Evolutionary conservation across 2,113 vertebrate species (phyloP), one percentile per base, ranked within the genome.

Genomic region (Tursiops truncatus): DNA sequence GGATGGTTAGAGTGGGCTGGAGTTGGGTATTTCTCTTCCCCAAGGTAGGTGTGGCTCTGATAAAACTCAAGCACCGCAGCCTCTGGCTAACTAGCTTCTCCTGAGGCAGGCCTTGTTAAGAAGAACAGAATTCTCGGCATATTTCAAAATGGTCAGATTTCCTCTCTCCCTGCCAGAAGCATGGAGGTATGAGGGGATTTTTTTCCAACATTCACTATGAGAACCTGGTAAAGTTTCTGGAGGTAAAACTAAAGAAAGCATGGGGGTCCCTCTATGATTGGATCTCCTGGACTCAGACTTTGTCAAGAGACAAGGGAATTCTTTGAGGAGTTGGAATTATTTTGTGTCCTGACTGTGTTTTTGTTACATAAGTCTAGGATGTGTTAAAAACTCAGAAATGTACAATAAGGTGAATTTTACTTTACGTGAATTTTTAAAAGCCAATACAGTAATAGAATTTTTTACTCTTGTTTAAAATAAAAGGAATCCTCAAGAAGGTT

Each of bases 401-500:
- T 77, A 63, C 15, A 92, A 79, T 67, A 44, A 77, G 6, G 31
- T 70, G n/a, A n/a, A 83, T 95, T 36, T 82, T 38, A 70, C 20
- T 60, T 76, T 68, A 33, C 33, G 28, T 50, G 28, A 82, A 68
- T 31, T 58, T 93, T 93, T 15, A 47, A 96, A 86, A 88, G 26
- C 9, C 62, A 74, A 31, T 36, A 31, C 1, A 92, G 38, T 47
- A 77, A 83, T 1, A 95, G 6, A 74, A 63, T 80, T 50, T 26
- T 84, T 96, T 94, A 13, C 26, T 83, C 38, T 80, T 95, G 18
- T 93, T 90, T 65, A 82, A 93, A 89, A 80, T 70, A 85, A 95
- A 98, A 80, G 84, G 58, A 21, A 77, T 15, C 47, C 26, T 71
- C 26, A 95, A 36, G 33, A 38, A 53, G 2, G 4, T 38, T 94